Evolutionary conservation across 2,888 invertebrate species (phyloP), one percentile per base, ranked within the genome.

Genomic region (Mesochorus sp.): DNA sequence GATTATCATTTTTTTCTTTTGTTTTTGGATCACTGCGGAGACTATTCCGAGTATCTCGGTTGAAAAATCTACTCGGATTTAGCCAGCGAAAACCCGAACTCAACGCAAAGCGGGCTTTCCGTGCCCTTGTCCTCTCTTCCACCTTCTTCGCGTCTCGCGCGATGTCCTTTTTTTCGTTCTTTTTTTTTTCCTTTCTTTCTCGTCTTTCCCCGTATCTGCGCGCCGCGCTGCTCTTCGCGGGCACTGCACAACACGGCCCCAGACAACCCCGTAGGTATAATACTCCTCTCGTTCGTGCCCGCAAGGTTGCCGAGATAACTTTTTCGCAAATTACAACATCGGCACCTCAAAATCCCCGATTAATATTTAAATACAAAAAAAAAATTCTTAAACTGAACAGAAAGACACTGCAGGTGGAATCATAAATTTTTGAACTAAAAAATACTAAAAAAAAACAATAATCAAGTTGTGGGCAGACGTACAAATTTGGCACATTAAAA

Each of bases 61-160:
- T n/a, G n/a, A 44, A 28, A 51, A 55, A 39, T 28, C 12, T 39
- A 59, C 42, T 61, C 53, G 51, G 14, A 26, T 67, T 49, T 37
- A 28, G 44, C 49, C 59, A 28, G 61, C 66, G 37, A 42, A 21
- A 53, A 2, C 61, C 24, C 42, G 2, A 21, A 8, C 49, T 34
- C 37, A 47, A 61, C 24, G 42, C 14, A 57, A 59, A 42, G 10
- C 67, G 24, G 51, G 67, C 34, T 57, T 67, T 21, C 57, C 24
- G 47, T 39, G 26, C 53, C 28, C 37, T 44, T 26, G 5, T 21
- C 26, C n/a, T 21, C 24, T 19, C 55, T 39, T 66, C 66, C 3
- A 37, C 8, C 37, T 37, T n/a, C n/a, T 39, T 28, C 28, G 14
- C 31, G 34, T 57, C 21, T 6, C 17, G 17, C 68, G 21, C 31